Percentiles rank a stretch among this genome's conserved stretches.
phyloP scores from a whole-genome alignment of 2,797 vertebrate species.

The Lithobates sylvaticus region DNA sequence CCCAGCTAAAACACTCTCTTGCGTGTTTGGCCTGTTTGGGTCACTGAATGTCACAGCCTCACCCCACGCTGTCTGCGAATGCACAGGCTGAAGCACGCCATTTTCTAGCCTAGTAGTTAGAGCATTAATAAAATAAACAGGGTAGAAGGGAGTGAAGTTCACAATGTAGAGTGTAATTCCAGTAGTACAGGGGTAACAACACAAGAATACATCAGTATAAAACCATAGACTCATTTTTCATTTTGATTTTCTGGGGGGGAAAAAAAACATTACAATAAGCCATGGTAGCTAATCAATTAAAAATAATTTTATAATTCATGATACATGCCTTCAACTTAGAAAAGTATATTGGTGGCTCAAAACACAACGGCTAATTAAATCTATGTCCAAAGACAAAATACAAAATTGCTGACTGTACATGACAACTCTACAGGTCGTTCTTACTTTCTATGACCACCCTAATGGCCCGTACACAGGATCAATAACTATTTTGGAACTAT shows the following conservation, averaged over 20 bases:
- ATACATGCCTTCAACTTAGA: not conserved
- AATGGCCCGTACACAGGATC: too few species aligned
- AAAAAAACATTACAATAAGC: not conserved
- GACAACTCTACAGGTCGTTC: too few species aligned
- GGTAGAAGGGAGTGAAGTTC: not conserved
- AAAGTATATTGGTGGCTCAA: not conserved
- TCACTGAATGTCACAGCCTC: constrained; percentile 56
- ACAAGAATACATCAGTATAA: not conserved
- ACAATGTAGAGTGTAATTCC: not conserved
- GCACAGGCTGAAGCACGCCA: constrained; percentile 39
- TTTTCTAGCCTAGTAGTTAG: constrained; percentile 26
- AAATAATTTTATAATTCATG: not conserved
- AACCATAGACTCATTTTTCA: too few species aligned
- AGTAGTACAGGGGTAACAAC: not conserved
- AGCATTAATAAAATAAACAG: not conserved
- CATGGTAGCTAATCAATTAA: not conserved
- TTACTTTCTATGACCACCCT: too few species aligned
- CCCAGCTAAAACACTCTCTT: constrained; percentile 22
- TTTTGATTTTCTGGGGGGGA: too few species aligned
- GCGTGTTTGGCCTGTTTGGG: constrained; percentile 55
- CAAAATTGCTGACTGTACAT: too few species aligned
- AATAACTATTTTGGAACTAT: too few species aligned
- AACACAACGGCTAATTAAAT: not conserved
- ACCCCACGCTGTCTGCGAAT: constrained; percentile 51
- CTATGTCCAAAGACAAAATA: not conserved